Conservation (phyloP, 2,113 vertebrate genomes). For the Rhinolophus ferrumequinum region DNA sequence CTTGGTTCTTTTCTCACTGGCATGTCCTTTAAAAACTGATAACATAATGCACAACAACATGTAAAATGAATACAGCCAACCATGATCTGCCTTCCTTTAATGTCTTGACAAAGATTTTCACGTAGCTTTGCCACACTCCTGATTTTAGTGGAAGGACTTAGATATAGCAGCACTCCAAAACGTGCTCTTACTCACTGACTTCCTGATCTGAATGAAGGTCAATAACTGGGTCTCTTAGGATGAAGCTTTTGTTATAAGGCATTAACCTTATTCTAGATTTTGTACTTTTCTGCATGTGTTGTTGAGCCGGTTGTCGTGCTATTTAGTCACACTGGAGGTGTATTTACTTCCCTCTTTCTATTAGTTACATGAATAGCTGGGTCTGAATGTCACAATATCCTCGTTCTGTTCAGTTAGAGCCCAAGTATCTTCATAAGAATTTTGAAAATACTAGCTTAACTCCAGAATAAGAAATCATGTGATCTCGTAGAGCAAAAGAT, state of each 20-base stretch:
- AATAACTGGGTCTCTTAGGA: not conserved
- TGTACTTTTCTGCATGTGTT: not conserved
- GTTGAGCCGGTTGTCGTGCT: not conserved
- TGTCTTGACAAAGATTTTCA: conserved; percentile 63
- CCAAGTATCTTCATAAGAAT: not conserved
- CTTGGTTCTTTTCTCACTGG: conserved; percentile 62
- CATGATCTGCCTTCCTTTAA: conserved; percentile 35
- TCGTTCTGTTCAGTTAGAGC: not conserved
- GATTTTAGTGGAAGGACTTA: conserved; percentile 53
- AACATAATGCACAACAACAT: conserved; percentile 48
- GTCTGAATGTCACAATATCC: not conserved
- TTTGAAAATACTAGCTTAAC: conserved; percentile 13
- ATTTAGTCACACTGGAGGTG: not conserved
- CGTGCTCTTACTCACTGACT: not conserved
- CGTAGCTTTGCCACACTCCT: conserved; percentile 54
- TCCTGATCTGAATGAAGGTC: conserved; percentile 5
- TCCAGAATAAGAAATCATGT: not conserved
- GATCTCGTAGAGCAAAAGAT: not conserved
- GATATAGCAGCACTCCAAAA: not conserved
- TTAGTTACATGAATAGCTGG: not conserved
- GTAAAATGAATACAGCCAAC: conserved; percentile 58
- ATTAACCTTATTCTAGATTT: not conserved
- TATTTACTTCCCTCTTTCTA: not conserved
- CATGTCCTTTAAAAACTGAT: conserved; percentile 67
- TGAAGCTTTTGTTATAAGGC: not conserved